phyloP scores from a whole-genome alignment of 2,113 vertebrate species.

The Coryphaenoides rupestris region DNA sequence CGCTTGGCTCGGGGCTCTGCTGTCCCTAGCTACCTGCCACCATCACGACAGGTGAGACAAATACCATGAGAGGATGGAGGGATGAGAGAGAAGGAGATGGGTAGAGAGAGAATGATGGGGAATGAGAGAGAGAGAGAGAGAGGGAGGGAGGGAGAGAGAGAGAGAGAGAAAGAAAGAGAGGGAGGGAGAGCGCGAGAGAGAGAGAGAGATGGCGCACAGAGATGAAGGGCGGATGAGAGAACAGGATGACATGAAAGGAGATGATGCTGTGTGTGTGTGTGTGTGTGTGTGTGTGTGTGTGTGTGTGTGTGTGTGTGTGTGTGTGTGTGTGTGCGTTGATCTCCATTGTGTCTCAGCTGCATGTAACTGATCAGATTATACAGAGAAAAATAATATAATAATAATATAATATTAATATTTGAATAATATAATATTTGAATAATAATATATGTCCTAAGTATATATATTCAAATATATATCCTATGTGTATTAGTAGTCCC shows the following conservation, averaged over 20 bases:
- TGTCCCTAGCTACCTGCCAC: not conserved
- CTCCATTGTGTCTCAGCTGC: too few relatives aligned
- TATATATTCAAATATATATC: too few relatives aligned
- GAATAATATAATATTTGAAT: too few relatives aligned
- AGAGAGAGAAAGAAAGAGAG: not conserved
- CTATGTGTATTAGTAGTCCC: not conserved
- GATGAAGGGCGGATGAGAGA: not conserved
- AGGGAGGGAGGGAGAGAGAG: not conserved
- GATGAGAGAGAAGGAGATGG: not conserved
- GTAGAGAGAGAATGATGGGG: conserved; percentile 1
- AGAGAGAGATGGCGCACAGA: not conserved
- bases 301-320: too few relatives aligned
- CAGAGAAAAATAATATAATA: too few relatives aligned
- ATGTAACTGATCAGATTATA: too few relatives aligned
- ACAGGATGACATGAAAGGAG: not conserved
- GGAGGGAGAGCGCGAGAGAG: not conserved
- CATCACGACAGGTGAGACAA: not conserved
- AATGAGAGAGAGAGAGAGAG: conserved; percentile 2
- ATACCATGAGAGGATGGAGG: not conserved
- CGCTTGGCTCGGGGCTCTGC: too few relatives aligned
- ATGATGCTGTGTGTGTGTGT: too few relatives aligned
- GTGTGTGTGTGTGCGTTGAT: too few relatives aligned
- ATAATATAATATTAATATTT: too few relatives aligned
- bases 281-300: too few relatives aligned
- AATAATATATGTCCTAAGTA: too few relatives aligned